A percentile compares a stretch with the other conserved stretches of the same genome.
Evolutionary conservation across 1,140 invertebrate species (phyloP).

Genomic region (Chymomyza costata): DNA sequence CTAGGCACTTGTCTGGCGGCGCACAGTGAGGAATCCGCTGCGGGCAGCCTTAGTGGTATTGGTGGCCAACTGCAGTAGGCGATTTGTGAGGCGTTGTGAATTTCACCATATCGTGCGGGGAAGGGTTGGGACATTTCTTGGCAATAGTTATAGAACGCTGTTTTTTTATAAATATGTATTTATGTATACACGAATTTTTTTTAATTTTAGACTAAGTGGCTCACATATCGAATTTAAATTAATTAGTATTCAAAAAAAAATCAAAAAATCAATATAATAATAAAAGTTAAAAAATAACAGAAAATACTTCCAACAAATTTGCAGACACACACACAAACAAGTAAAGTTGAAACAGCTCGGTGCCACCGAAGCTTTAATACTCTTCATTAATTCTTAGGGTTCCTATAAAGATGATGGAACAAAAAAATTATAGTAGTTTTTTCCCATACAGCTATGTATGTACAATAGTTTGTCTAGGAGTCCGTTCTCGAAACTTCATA

Average conservation of each 20-base stretch:
- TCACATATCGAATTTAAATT: constrained; percentile 74
- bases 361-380: too few relatives aligned
- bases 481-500: too few relatives aligned
- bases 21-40: constrained; percentile 12
- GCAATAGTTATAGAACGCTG: background rate
- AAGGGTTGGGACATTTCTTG: constrained; percentile 12
- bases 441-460: too few relatives aligned
- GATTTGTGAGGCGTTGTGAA: constrained; percentile 14
- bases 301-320: too few relatives aligned
- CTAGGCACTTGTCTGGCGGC: constrained; percentile 57
- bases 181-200: constrained; percentile 5
- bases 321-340: too few relatives aligned
- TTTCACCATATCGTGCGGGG: constrained; percentile 49
- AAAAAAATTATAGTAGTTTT: too few relatives aligned
- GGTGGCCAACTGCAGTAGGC: background rate
- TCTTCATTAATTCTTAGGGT: too few relatives aligned
- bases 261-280: too few relatives aligned
- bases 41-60: background rate
- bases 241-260: constrained; percentile 48
- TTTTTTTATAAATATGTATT: constrained; percentile 17
- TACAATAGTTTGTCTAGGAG: too few relatives aligned
- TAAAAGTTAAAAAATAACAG: too few relatives aligned
- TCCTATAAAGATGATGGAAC: too few relatives aligned
- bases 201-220: constrained; percentile 49
- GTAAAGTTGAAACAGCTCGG: too few relatives aligned